phyloP scores from a whole-genome alignment of 2,888 invertebrate genomes.

The Hypena proboscidalis region DNA sequence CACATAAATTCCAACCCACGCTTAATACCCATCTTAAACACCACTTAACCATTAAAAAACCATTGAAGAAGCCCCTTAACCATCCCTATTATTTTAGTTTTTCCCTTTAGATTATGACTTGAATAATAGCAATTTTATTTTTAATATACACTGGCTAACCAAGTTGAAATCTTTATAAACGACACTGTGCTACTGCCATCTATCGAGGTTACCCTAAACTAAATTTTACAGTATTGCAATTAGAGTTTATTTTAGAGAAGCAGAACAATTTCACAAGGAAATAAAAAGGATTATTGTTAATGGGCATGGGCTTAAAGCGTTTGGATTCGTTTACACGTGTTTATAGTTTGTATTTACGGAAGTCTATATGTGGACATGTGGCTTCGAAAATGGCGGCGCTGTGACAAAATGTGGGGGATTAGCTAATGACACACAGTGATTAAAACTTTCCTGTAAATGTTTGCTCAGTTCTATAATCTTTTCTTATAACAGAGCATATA shows the following conservation, averaged over 20 bases:
- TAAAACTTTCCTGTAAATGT: too few species aligned
- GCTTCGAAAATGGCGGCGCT: constrained; percentile 29
- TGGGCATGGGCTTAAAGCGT: constrained; percentile 60
- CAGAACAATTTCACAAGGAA: constrained; percentile 45
- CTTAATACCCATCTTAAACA: constrained; percentile 17
- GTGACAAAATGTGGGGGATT: constrained; percentile 1
- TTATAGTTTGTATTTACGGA: constrained; percentile 59
- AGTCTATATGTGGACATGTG: constrained; percentile 50
- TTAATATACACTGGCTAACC: constrained; percentile 60
- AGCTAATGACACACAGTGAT: constrained; percentile 4
- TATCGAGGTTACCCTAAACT: constrained; percentile 34
- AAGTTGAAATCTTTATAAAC: constrained; percentile 68
- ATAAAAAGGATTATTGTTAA: constrained; percentile 77
- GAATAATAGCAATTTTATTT: constrained; percentile 66
- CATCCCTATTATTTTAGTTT: constrained; percentile 39
- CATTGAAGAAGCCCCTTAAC: constrained; percentile 22
- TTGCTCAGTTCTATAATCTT: too few species aligned
- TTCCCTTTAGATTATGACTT: constrained; percentile 53
- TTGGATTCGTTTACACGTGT: constrained; percentile 65
- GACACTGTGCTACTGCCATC: constrained; percentile 44
- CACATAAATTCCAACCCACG: constrained; percentile 8
- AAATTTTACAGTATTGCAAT: constrained; percentile 46
- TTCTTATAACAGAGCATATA: too few species aligned
- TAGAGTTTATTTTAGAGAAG: constrained; percentile 38
- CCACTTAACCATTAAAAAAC: constrained; percentile 13